phyloP scores from a whole-genome alignment of 2,888 invertebrate genomes.

The Rhingia rostrata region DNA sequence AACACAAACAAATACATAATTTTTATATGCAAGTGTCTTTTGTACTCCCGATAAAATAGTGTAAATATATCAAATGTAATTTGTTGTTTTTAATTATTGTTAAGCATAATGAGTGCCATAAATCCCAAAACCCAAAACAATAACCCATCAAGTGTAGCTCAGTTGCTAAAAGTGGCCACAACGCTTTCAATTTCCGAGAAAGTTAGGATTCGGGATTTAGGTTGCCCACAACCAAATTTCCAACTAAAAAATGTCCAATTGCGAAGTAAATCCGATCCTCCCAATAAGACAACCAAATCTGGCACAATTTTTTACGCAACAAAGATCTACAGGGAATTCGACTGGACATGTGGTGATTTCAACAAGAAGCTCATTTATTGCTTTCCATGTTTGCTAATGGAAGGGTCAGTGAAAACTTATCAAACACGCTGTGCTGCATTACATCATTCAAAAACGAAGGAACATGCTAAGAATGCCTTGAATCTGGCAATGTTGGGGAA shows the following conservation, averaged over 20 bases:
- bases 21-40: not conserved
- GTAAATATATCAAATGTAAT: conserved; percentile 2
- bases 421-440: not conserved
- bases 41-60: not conserved
- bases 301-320: not conserved
- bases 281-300: conserved; percentile 5
- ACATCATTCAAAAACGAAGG: conserved; percentile 39
- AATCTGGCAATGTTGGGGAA: conserved; percentile 59
- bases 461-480: conserved; percentile 43
- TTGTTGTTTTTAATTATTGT: not conserved
- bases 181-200: conserved; percentile 45
- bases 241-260: not conserved
- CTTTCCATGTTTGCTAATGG: conserved; percentile 50
- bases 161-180: conserved; percentile 32
- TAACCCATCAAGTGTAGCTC: conserved; percentile 21
- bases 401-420: conserved; percentile 20
- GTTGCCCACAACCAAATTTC: conserved; percentile 56
- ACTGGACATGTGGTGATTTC: conserved; percentile 60
- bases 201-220: conserved; percentile 48
- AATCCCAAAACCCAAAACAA: conserved; percentile 11
- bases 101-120: conserved; percentile 33
- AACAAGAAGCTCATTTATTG: conserved; percentile 42
- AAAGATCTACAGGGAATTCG: conserved; percentile 51
- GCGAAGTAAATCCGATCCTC: conserved; percentile 4
- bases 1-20: not conserved